Base-by-base conservation (phyloP, 2,797 vertebrate species). In the Gymnocypris eckloni region DNA sequence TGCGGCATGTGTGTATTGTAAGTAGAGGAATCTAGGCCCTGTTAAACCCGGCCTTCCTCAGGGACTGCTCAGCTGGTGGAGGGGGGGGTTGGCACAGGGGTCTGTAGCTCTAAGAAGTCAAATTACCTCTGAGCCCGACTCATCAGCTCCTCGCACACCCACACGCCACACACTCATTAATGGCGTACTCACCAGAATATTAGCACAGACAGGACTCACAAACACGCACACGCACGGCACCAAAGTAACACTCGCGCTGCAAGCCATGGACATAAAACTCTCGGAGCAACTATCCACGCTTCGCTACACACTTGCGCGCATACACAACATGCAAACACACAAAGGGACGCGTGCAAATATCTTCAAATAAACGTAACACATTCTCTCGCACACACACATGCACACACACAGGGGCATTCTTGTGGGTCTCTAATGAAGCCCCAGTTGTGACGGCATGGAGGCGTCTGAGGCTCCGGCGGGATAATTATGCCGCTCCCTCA, bases 401-500 rank as follows among this genome's bases (percentile, higher is more conserved):
- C 33, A 93, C 91, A 93, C 93, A 94, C 95, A 95, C 95, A 95
- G 94, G 94, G 94, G 94, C 94, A 95, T 96, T 95, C 95, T 95
- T 94, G 95, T 94, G 93, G 95, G 95, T 95, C 96, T 96, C 94
- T 99, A 99, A 99, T 98, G 97, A 98, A 98, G 97, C 98, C 97
- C 97, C 97, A 96, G 96, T 98, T 97, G 98, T 96, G 97, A 97
- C 96, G 97, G 96, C 95, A 96, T 95, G 92, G 96, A 97, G 96
- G 95, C 95, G 94, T 92, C 92, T 96, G 95, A 90, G 92, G 95
- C 97, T 97, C 97, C 95, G 94, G 96, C 95, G 97, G 97, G 97
- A 98, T 99, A 99, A 99, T 99, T 99, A 99, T 95, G 97, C 95
- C 94, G 96, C 97, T 98, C 97, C 97, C 97, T 97, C 94, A 94